Conservation (phyloP, 2,888 invertebrate genomes). For the Drosophila subquinaria region DNA sequence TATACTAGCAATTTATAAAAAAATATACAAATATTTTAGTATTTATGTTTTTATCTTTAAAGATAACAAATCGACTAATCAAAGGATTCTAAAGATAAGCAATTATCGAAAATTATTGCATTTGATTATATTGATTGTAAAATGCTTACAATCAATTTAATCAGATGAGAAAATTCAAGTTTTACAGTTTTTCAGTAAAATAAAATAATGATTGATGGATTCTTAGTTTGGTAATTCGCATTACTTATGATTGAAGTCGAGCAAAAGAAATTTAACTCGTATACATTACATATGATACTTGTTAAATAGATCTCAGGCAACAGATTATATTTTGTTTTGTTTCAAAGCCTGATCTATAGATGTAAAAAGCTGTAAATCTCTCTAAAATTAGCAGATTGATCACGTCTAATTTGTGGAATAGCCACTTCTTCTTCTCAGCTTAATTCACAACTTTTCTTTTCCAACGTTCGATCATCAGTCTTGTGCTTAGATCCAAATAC, state of each 20-base stretch:
- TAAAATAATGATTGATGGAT: no score
- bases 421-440: not conserved
- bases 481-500: constrained; percentile 1
- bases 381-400: not conserved
- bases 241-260: no score
- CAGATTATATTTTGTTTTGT: no score
- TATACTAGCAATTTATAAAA: no score
- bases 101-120: not conserved
- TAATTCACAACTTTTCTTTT: not conserved
- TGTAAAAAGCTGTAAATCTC: no score
- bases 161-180: no score
- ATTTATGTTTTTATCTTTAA: not conserved
- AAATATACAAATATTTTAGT: no score
- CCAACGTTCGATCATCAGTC: not conserved
- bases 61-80: not conserved
- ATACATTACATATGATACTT: no score
- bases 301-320: no score
- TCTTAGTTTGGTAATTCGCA: not conserved
- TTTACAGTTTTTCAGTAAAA: not conserved
- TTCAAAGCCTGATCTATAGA: no score
- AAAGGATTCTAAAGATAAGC: not conserved
- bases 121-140: constrained; percentile 2
- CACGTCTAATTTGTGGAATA: not conserved
- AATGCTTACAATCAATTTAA: not conserved
- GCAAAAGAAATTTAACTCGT: no score